A percentile compares a stretch with the other conserved stretches of the same genome.
phyloP scores from a whole-genome alignment of 2,797 vertebrate genomes.

The Chrosomus eos region DNA sequence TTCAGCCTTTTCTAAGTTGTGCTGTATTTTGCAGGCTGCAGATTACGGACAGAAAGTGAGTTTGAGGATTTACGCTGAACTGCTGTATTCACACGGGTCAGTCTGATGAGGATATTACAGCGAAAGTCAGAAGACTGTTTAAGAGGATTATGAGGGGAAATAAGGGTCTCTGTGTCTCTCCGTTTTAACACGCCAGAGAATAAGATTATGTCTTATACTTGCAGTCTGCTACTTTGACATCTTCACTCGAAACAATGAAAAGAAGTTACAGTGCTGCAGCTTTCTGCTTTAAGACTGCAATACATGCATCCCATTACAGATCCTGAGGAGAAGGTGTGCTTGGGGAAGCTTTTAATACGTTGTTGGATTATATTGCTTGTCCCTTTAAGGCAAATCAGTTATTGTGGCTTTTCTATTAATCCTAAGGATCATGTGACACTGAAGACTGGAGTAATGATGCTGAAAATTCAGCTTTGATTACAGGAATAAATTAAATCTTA shows the following conservation, averaged over 20 bases:
- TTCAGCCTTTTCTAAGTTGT: neutral
- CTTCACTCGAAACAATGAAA: neutral
- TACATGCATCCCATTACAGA: neutral
- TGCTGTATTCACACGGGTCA: neutral
- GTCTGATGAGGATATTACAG: neutral
- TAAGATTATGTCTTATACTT: slow-evolving; percentile 8
- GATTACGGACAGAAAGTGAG: neutral
- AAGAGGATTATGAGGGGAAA: slow-evolving; percentile 42
- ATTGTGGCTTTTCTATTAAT: neutral
- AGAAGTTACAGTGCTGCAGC: neutral
- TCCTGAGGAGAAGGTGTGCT: neutral
- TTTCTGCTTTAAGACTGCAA: neutral
- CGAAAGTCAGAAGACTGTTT: neutral
- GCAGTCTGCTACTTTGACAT: neutral
- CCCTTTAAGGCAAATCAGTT: neutral
- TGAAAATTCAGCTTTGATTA: neutral
- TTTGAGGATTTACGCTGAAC: neutral
- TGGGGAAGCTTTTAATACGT: neutral
- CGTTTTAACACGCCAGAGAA: neutral
- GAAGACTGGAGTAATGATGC: neutral
- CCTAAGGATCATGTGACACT: neutral
- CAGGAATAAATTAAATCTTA: neutral
- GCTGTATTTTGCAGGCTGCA: neutral
- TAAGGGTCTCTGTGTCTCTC: slow-evolving; percentile 4
- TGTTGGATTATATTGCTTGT: neutral